Percentiles rank a stretch among this genome's conserved stretches.
phyloP scores from a whole-genome alignment of 2,888 invertebrate species.

The Galerucella calmariensis region DNA sequence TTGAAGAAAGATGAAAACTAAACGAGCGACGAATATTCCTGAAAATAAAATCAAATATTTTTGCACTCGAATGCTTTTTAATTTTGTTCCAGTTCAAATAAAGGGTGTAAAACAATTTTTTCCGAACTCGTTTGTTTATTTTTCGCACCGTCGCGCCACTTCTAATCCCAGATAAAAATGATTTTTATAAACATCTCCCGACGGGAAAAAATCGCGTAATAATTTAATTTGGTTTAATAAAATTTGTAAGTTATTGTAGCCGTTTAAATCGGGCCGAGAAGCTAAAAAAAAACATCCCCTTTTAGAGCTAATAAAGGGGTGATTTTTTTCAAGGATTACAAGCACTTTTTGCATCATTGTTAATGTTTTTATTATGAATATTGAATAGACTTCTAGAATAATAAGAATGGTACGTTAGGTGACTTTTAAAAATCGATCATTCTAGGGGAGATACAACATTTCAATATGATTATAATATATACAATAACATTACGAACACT shows the following conservation, averaged over 20 bases:
- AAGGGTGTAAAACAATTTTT: slow-evolving; percentile 51
- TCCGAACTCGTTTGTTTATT: slow-evolving; percentile 41
- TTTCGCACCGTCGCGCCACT: slow-evolving; percentile 41
- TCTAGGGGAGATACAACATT: not conserved
- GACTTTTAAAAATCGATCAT: slow-evolving; percentile 35
- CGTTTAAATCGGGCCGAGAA: slow-evolving; percentile 40
- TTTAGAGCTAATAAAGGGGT: slow-evolving; percentile 43
- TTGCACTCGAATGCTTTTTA: slow-evolving; percentile 57
- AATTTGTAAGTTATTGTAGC: slow-evolving; percentile 40
- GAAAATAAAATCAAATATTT: slow-evolving; percentile 55
- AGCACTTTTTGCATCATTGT: slow-evolving; percentile 46
- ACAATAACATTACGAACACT: too few species aligned
- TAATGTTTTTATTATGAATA: slow-evolving; percentile 42
- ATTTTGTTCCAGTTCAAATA: slow-evolving; percentile 57
- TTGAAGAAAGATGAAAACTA: slow-evolving; percentile 30
- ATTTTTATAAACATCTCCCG: slow-evolving; percentile 40
- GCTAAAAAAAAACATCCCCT: slow-evolving; percentile 40
- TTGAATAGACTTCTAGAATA: slow-evolving; percentile 39
- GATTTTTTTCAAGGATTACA: slow-evolving; percentile 44
- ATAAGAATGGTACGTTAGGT: slow-evolving; percentile 34
- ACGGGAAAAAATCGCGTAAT: slow-evolving; percentile 38
- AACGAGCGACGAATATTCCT: slow-evolving; percentile 37
- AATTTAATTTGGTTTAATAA: slow-evolving; percentile 46
- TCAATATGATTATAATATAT: not conserved
- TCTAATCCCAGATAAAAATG: slow-evolving; percentile 43